Evolutionary conservation across 2,888 invertebrate genomes (phyloP).

Genomic region (Orthonevra nobilis): DNA sequence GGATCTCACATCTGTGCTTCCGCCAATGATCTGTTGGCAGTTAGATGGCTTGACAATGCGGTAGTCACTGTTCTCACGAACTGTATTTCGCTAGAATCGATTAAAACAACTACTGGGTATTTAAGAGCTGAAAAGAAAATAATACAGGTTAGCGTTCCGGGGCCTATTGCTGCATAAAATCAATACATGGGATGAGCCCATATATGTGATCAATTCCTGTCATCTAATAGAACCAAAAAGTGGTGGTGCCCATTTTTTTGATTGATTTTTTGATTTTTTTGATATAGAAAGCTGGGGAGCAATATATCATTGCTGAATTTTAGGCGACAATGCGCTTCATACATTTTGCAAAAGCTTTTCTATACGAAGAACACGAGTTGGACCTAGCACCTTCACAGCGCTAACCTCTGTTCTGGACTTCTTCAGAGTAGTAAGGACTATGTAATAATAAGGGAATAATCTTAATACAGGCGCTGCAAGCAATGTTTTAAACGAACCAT

Average conservation of each 20-base stretch:
- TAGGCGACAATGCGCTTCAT: neutral
- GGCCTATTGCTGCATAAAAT: neutral
- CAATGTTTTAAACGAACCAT: too few species aligned
- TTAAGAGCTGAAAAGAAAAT: neutral
- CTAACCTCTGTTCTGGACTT: neutral
- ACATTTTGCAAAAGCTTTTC: neutral
- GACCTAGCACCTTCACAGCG: neutral
- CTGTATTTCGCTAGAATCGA: neutral
- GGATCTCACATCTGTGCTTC: neutral
- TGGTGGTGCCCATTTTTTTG: neutral
- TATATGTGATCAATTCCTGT: neutral
- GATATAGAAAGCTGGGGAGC: neutral
- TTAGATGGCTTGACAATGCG: neutral
- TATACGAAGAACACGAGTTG: neutral
- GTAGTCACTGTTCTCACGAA: neutral
- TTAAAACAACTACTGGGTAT: neutral
- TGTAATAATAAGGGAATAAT: neutral
- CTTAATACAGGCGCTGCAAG: neutral
- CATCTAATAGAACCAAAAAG: neutral
- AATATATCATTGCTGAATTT: neutral
- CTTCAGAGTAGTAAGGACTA: neutral
- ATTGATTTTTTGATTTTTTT: neutral
- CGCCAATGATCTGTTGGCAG: too few species aligned
- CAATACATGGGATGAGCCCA: neutral
- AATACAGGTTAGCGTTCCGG: neutral